Base-by-base conservation (phyloP, 2,113 vertebrate species). In the Cyphomyrus plagiostoma region DNA sequence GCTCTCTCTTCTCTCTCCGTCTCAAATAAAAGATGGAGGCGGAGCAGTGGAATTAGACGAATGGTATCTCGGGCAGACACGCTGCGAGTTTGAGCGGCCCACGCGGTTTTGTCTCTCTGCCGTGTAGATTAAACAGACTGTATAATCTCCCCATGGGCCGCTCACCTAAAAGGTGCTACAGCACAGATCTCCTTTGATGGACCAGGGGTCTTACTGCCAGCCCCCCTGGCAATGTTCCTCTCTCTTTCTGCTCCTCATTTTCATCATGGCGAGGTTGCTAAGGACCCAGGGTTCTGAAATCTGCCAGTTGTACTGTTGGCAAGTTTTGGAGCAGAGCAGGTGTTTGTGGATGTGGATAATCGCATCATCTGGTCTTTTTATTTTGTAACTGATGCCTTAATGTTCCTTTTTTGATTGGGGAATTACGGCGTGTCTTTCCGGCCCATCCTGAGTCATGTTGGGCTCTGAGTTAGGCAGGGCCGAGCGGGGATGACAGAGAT, bases 91-190 rank as follows among this genome's bases (percentile, higher is more conserved):
- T 13, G 80, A 77, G 62, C 6, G 23, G 26, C 89, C 85, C 46
- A 39, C 66, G 11, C 53, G 19, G 23, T 9, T 56, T 35, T 49
- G 48, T 87, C 35, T 87, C 21, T 53, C 80, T 80, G 49, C 53
- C 5, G 46, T 86, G 46, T 26, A 66, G 89, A 89, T 89, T 89
- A 86, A 89, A 89, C 10, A 35, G 39, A 39, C 89, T 30, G 53
- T 45, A 86, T 49, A 26, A 86, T 66, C 42, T 86, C 83, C 83
- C 89, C 42, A 46, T 39, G 82, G 83, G 48, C 39, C 53, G 11
- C 89, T 49, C 45, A 17, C n/a, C 39, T 48, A 83, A 11, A 46
- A 89, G 89, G 82, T 21, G 8, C 35, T 21, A 42, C 19, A 8
- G 58, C 10, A 15, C 49, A 30, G 46, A 48, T 52, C n/a, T 52